Base-by-base conservation (phyloP, 2,113 vertebrate genomes). In the Potamarius usumacintae region DNA sequence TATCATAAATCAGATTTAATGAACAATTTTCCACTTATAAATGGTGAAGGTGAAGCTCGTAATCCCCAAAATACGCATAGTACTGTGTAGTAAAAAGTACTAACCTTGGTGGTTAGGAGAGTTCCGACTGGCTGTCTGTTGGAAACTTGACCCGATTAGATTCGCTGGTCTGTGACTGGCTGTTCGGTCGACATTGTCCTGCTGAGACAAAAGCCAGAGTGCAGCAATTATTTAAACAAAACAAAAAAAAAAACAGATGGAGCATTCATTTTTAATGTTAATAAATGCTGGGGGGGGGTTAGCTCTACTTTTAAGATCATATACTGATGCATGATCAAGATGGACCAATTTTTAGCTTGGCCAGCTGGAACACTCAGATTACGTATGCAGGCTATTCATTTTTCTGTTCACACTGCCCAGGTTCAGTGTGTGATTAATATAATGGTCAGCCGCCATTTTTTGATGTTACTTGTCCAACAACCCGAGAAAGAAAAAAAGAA, bases 181-280 rank as follows among this genome's bases (percentile, higher is more conserved):
- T 57, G 96, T 93, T 90, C 96, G 96, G 91, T 97, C 97, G 91
- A 96, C 96, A 89, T 96, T 96, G 91, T 97, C 97, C 97, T 98
- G 94, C 92, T 94, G 89, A 92, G 57, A 85, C 53, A 90, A 74
- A 89, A 89, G 34, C 57, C 79, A 80, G 48, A 57, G 85, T 5
- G 79, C 80, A 27, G 14, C n/a, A 7, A 63, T 67, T 77, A 62
- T 50, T 85, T 78, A 11, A 0, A 53, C 25, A 55, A 53, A 4
- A n/a, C n/a, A n/a, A n/a, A 52, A 52, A 42, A 42, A 42, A 42
- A 42, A 42, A 42, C 2, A 34, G 9, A 48, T n/a, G 62, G 8
- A 65, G 27, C 63, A n/a, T 60, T 60, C 58, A 60, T 60, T 17
- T 60, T 11, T n/a, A 62, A 62, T 18, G 63, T 65, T 25, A 25